Evolutionary conservation across 2,888 invertebrate species (phyloP).

Genomic region (Eristalinus aeneus): DNA sequence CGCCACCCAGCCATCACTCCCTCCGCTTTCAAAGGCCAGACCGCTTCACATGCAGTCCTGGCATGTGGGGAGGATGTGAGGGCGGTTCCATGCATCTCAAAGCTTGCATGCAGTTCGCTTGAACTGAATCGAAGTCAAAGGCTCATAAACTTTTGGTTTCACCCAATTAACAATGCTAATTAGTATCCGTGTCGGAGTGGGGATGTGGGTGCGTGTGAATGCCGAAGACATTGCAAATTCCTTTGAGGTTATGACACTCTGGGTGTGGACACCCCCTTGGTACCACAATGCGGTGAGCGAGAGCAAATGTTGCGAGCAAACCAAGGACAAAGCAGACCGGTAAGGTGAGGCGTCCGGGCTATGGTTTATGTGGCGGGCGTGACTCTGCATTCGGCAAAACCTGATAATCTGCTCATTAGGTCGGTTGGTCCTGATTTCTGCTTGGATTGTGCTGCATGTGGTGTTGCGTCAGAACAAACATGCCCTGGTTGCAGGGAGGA

Average conservation of each 20-base stretch:
- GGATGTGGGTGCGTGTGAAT: neutral
- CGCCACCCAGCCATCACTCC: no score
- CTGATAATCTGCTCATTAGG: neutral
- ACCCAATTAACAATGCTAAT: conserved; percentile 30
- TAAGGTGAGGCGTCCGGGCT: no score
- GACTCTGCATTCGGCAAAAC: neutral
- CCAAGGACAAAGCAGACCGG: neutral
- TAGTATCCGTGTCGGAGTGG: neutral
- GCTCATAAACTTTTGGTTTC: conserved; percentile 37
- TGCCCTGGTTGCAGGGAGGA: neutral
- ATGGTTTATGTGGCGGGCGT: neutral
- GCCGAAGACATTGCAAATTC: neutral
- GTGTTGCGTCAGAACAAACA: neutral
- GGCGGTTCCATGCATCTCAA: neutral
- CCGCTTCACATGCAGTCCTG: neutral
- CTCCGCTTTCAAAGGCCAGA: no score
- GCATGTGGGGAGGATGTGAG: neutral
- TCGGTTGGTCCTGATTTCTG: neutral
- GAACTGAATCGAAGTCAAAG: conserved; percentile 35
- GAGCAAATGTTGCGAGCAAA: neutral
- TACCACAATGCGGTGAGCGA: no score
- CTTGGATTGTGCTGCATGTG: neutral
- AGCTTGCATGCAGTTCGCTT: neutral
- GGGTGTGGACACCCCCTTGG: neutral
- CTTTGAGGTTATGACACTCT: neutral